A percentile compares a stretch with the other conserved stretches of the same genome.
Conservation (phyloP, 2,888 invertebrate species). For the Agriotes lineatus region DNA sequence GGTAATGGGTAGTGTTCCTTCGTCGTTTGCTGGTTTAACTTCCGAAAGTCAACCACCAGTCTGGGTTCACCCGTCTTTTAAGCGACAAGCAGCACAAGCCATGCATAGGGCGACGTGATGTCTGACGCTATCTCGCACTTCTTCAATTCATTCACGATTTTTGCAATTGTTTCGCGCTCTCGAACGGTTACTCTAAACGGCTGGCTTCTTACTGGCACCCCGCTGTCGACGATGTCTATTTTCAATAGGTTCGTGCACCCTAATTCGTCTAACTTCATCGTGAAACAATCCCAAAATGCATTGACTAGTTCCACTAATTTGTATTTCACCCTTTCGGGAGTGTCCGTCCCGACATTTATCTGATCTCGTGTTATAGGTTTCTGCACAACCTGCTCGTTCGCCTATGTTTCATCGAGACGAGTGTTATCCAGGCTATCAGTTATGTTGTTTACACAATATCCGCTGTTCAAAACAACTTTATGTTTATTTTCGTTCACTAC, state of each 20-base stretch:
- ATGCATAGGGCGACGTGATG: background rate
- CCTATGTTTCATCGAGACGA: too few relatives aligned
- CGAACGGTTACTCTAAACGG: background rate
- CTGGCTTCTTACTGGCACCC: background rate
- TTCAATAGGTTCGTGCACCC: background rate
- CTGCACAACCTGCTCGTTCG: too few relatives aligned
- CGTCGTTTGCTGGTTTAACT: conserved; percentile 8
- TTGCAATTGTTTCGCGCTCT: background rate
- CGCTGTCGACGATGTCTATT: background rate
- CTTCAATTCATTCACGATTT: background rate
- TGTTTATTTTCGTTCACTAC: too few relatives aligned
- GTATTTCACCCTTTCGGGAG: too few relatives aligned
- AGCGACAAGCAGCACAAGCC: background rate
- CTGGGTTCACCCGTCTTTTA: conserved; percentile 1
- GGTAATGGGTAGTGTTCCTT: conserved; percentile 8
- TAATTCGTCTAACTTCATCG: background rate
- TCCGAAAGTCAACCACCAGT: conserved; percentile 6
- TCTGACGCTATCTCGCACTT: background rate
- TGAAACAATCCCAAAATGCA: background rate
- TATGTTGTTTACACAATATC: too few relatives aligned
- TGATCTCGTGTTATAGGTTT: too few relatives aligned
- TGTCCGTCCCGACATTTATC: too few relatives aligned
- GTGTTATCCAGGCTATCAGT: too few relatives aligned
- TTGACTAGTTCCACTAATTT: too few relatives aligned
- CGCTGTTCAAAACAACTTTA: too few relatives aligned